phyloP scores from a whole-genome alignment of 2,888 invertebrate genomes.

The Trissolcus brochymenae region DNA sequence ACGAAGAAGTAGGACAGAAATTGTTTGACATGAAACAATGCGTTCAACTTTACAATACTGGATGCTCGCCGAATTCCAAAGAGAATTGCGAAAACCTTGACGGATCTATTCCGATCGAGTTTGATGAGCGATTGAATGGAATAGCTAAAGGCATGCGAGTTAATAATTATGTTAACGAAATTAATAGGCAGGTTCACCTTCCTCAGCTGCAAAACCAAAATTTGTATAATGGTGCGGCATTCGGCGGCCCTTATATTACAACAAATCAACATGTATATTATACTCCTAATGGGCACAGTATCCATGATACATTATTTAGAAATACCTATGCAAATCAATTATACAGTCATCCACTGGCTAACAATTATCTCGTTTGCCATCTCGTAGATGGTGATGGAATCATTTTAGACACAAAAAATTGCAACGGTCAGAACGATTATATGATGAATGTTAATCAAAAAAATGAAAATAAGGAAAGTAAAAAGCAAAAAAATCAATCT shows the following conservation, averaged over 20 bases:
- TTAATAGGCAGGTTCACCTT: background rate
- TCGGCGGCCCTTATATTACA: constrained; percentile 3
- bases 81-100: constrained; percentile 20
- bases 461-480: too few relatives aligned
- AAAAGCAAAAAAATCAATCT: too few relatives aligned
- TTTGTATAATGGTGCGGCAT: background rate
- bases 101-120: constrained; percentile 31
- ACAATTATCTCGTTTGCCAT: background rate
- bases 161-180: background rate
- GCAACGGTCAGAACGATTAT: background rate
- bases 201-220: too few relatives aligned
- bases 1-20: constrained; percentile 20
- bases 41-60: constrained; percentile 53
- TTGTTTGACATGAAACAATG: constrained; percentile 58
- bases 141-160: background rate
- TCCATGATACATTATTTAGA: background rate
- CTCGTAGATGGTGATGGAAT: background rate
- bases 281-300: background rate
- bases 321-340: background rate
- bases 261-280: constrained; percentile 8
- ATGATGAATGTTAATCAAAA: too few relatives aligned
- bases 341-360: background rate
- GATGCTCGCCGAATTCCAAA: constrained; percentile 47
- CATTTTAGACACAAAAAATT: background rate
- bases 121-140: constrained; percentile 12